Base-by-base conservation (phyloP, 2,888 invertebrate species). In the Acronicta leporina region DNA sequence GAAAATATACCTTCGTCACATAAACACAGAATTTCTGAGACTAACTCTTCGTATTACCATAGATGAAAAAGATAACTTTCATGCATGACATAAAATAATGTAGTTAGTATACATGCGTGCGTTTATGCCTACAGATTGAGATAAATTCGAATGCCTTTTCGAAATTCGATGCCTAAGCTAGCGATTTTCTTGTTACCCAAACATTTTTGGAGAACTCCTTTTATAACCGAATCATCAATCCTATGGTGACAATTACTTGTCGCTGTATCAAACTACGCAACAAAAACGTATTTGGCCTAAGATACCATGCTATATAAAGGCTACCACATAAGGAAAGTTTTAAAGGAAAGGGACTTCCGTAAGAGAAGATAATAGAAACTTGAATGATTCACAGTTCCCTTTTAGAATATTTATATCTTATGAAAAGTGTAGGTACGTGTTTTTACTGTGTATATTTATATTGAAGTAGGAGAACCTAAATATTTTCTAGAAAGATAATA, bases 301-400 rank as follows among this genome's bases (percentile, higher is more conserved):
- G 46, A 47, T 59, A 10, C 49, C 59, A 46, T 71, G 59, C 40
- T 13, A 30, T 16, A 50, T 41, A 43, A 53, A 49, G 14, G 11
- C 42, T 42, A 47, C 68, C 51, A 10, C 3, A 15, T 54, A 54
- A 14, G 62, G 68, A 20, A 68, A 61, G 67, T 47, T 5, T 45
- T 30, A 44, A 50, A 69, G 73, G 73, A 72, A 73, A 69, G 56
- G 69, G 38, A 69, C 68, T 68, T 73, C 69, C 69, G 68, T 27
- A 48, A 42, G 9, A 13, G 35, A 66, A 43, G 41, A 52, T 72
- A 68, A 42, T 60, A 40, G 25, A 48, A n/a, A 72, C 15, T 54
- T 52, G 42, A 51, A 43, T 67, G 40, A 60, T 40, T 45, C 14
- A 53, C 40, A 52, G 43, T 54, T 47, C 27, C 30, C 41, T 56